Conservation (phyloP, 37 sponge, comb jelly and placozoan genomes). For the Spongilla lacustris region DNA sequence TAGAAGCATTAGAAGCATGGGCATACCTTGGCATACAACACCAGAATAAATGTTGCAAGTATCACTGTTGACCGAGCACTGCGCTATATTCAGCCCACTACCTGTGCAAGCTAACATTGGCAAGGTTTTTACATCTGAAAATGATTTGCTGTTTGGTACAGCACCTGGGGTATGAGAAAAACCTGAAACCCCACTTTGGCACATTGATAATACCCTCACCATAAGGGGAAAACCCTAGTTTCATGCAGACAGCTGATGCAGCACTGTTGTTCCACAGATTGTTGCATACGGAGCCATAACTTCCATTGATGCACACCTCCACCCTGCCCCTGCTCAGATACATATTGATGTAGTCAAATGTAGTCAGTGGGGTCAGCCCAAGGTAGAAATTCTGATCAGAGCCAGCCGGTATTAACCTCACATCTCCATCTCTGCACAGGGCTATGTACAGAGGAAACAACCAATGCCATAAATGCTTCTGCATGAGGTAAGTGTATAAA, state of each 20-base stretch:
- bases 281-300: conserved; percentile 33
- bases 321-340: conserved; percentile 31
- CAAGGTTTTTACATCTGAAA: neutral
- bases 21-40: neutral
- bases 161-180: neutral
- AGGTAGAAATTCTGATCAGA: neutral
- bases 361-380: neutral
- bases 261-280: conserved; percentile 21
- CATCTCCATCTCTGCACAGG: neutral
- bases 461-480: neutral
- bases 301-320: conserved; percentile 29
- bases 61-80: neutral
- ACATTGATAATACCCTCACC: neutral
- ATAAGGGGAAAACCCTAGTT: conserved; percentile 39
- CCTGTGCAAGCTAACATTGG: neutral
- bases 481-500: too few species aligned
- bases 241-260: conserved; percentile 40
- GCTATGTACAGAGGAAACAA: neutral
- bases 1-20: neutral
- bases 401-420: neutral
- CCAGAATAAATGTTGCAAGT: neutral
- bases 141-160: neutral
- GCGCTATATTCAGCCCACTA: neutral
- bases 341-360: neutral
- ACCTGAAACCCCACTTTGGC: neutral